These are phyloP conservation scores for Pipa parva DNA, from an alignment of 2,113 vertebrate genomes.

Conservation along the genomic window DNA sequence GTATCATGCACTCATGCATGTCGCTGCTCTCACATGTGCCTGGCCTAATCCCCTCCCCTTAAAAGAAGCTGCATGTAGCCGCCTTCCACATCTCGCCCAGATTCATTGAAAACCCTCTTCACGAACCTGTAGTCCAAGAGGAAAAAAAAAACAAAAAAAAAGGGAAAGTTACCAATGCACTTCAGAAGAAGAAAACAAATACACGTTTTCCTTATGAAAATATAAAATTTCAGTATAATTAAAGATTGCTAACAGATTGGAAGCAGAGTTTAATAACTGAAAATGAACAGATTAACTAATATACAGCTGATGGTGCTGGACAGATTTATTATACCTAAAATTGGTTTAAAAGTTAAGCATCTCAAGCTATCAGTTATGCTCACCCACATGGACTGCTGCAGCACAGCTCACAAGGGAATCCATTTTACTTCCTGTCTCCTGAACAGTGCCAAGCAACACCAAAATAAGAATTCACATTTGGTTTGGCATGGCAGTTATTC, in stretches of 20 bases:
- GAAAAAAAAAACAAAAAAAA: constrained; percentile 71
- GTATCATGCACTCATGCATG: constrained; percentile 90
- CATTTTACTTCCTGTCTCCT: too few species aligned
- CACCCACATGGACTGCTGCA: too few species aligned
- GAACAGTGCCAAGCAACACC: too few species aligned
- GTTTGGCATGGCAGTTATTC: too few species aligned
- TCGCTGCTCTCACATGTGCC: constrained; percentile 65
- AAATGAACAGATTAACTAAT: too few species aligned
- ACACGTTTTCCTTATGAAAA: constrained; percentile 34
- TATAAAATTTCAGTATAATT: constrained; percentile 21
- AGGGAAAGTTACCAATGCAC: constrained; percentile 73
- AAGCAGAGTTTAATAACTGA: too few species aligned
- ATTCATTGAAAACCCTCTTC: constrained; percentile 96
- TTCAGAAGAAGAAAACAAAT: constrained; percentile 52
- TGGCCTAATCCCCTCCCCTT: constrained; percentile 59
- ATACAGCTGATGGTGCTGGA: too few species aligned
- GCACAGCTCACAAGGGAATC: too few species aligned
- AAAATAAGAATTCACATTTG: too few species aligned
- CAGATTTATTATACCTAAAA: too few species aligned
- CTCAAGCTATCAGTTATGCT: too few species aligned
- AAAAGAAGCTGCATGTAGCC: constrained; percentile 87
- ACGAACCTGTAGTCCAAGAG: constrained; percentile 98
- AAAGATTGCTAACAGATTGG: background rate
- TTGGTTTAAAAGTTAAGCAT: background rate
- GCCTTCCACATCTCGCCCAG: constrained; percentile 94